These are phyloP conservation scores for Andrena fulva DNA, from an alignment of 2,888 invertebrate species.

Conservation along the genomic window DNA sequence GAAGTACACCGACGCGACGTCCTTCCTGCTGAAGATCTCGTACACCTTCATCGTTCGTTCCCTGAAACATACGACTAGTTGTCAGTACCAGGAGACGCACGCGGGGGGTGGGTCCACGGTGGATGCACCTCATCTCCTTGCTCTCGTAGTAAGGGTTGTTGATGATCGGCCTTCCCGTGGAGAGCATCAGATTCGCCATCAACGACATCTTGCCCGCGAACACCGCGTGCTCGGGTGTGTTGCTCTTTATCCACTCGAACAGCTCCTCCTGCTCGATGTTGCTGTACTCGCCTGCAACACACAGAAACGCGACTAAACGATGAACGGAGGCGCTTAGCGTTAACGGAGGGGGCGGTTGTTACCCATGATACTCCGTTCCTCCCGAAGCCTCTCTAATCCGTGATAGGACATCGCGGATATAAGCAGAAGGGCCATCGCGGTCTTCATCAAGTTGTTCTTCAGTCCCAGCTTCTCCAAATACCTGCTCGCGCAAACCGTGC, in stretches of 20 bases:
- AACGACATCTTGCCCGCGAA: conserved; percentile 96
- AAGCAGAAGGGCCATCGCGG: conserved; percentile 84
- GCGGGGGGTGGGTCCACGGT: rapidly evolving
- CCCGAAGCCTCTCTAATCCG: conserved; percentile 86
- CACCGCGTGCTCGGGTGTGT: conserved; percentile 88
- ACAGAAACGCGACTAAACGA: neutral
- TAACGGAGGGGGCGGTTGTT: conserved; percentile 37
- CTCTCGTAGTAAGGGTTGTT: conserved; percentile 96
- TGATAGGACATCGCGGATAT: conserved; percentile 86
- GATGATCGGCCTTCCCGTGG: conserved; percentile 91
- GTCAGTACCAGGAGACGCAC: neutral
- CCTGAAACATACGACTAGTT: conserved; percentile 85
- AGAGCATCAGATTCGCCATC: conserved; percentile 92
- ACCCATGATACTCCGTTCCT: conserved; percentile 86
- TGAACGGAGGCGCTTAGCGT: neutral
- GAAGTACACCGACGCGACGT: conserved; percentile 89
- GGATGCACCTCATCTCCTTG: conserved; percentile 89
- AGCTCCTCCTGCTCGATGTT: conserved; percentile 91
- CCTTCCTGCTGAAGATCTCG: conserved; percentile 91
- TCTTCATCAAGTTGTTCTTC: conserved; percentile 83
- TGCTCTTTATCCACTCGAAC: conserved; percentile 90
- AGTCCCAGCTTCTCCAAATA: conserved; percentile 85
- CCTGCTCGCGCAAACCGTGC: conserved; percentile 88
- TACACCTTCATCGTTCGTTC: conserved; percentile 92
- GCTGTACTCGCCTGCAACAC: conserved; percentile 88